Conservation (phyloP, 2,888 invertebrate species). For the Prenolepis imparis region DNA sequence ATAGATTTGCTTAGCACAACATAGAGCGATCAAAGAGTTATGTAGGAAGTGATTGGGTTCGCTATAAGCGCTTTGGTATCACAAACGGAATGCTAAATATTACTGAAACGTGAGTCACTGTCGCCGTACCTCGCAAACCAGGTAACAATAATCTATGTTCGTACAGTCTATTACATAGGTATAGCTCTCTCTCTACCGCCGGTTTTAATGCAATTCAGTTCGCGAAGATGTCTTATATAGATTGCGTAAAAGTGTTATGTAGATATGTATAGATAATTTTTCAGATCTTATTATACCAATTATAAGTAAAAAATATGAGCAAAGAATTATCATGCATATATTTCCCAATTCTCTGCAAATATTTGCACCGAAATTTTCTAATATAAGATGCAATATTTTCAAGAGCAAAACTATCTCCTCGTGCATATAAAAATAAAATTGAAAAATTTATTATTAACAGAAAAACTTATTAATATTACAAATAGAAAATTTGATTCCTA, state of each 20-base stretch:
- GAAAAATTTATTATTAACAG: background rate
- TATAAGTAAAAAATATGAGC: conserved; percentile 37
- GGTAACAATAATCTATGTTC: conserved; percentile 61
- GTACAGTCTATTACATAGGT: conserved; percentile 59
- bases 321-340: conserved; percentile 1
- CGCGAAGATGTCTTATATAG: conserved; percentile 30
- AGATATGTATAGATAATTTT: background rate
- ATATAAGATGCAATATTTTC: background rate
- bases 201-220: conserved; percentile 16
- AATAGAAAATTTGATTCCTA: background rate
- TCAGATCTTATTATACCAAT: conserved; percentile 8
- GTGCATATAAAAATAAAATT: background rate
- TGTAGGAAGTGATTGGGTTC: conserved; percentile 69
- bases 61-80: conserved; percentile 70
- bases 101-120: conserved; percentile 78
- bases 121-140: conserved; percentile 59
- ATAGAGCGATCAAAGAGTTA: background rate
- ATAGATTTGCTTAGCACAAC: background rate
- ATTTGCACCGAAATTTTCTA: background rate
- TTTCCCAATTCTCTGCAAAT: background rate
- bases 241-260: no score
- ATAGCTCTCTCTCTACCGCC: background rate
- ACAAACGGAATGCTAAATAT: conserved; percentile 80
- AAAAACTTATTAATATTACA: background rate
- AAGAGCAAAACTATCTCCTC: background rate